Base-by-base conservation (phyloP, 2,888 invertebrate genomes). In the Lepidocyrtoides sp. region DNA sequence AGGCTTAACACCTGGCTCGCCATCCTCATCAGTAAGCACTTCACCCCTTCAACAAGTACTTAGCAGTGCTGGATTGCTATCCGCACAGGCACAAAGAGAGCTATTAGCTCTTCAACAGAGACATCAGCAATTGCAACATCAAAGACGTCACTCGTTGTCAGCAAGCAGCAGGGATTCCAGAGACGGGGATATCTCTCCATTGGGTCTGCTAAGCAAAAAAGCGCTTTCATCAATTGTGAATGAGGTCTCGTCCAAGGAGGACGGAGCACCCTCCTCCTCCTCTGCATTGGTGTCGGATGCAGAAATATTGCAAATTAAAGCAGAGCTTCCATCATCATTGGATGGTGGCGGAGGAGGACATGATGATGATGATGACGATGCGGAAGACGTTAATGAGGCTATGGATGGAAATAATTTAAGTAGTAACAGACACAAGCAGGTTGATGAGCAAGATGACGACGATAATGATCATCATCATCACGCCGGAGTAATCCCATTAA, bases 221-320 rank as follows among this genome's bases (percentile, higher is more conserved):
- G 88, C 91, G 17, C 81, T 91, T 12, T 87, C 91, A 26, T 87
- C 84, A 14, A 23, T 83, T 32, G 44, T 23, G n/a, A 63, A 48
- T 79, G 69, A 84, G 32, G 14, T 26, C 57, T 77, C 75, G 0
- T 12, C 63, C 44, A 77, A 87, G 48, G 83, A 83, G 8, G n/a
- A 14, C 44, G 69, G 32, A 32, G 48, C 57, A 63, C 17, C 75
- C 54, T 23, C 79, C 54, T 32, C 79, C 12, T 23, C 79, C 54
- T 32, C 79, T 8, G 83, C 82, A 57, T 20, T 89, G 44, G 69
- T 87, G 29, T 60, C 51, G n/a, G 87, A 92, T 66, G 77, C 93
- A 77, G 93, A 94, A 83, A 92, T 93, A 66, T 89, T 94, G 48
- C 93, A 93, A 89, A 94, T 94, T 88, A 94, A 94, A 89, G 91